A percentile compares a stretch with the other conserved stretches of the same genome.
phyloP scores from a whole-genome alignment of 2,113 vertebrate species.

The Potamarius usumacintae region DNA sequence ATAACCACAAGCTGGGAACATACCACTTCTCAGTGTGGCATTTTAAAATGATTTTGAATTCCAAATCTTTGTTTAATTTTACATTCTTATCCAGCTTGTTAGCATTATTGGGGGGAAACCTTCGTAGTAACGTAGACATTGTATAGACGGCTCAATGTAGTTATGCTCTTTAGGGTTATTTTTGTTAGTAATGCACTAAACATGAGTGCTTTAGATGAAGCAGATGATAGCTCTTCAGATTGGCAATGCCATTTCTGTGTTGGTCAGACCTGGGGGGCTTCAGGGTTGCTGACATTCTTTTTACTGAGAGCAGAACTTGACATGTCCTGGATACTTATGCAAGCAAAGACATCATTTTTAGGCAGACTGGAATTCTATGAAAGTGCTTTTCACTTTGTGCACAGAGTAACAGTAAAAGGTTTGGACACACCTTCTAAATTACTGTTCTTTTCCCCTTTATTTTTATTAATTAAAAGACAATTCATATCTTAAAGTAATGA shows the following conservation, averaged over 20 bases:
- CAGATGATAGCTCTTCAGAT: neutral
- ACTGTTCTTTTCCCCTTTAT: no score
- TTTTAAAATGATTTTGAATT: neutral
- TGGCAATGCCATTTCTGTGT: neutral
- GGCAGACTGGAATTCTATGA: neutral
- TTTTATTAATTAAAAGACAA: no score
- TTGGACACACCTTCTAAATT: no score
- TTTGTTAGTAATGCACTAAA: neutral
- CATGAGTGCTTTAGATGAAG: neutral
- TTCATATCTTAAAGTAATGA: no score
- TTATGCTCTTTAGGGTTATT: neutral
- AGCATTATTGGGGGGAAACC: neutral
- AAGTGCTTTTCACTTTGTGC: neutral
- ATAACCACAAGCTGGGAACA: neutral
- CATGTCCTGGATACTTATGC: neutral
- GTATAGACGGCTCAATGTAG: neutral
- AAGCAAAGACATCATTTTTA: neutral
- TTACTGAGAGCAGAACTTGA: neutral
- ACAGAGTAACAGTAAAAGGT: neutral
- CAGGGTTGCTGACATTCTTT: neutral
- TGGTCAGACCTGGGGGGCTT: neutral
- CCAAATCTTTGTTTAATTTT: neutral
- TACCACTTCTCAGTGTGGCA: neutral
- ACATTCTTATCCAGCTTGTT: neutral
- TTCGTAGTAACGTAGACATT: neutral